Base-by-base conservation (phyloP, 2,797 vertebrate species). In the Eulemur coronatus region DNA sequence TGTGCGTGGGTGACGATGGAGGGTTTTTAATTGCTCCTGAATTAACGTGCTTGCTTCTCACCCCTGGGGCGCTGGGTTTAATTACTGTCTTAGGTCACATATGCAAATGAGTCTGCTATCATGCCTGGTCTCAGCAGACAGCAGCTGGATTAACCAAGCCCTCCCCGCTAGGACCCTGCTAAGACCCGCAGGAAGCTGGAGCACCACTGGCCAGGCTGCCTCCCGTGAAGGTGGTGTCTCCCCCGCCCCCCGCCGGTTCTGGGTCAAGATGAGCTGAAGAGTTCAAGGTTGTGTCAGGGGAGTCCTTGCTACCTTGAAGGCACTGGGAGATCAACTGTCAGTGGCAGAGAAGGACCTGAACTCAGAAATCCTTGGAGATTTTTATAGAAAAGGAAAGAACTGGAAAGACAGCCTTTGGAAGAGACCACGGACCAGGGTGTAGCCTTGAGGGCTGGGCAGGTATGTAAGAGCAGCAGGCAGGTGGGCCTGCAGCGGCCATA, bases 1-100 rank as follows among this genome's bases (percentile, higher is more conserved):
- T 43, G 43, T 43, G 43, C 5, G 52, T 52, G 52, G 52, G 82
- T 11, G 88, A 73, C 15, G 14, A 35, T 55, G 63, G 81, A 97
- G 67, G 81, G 81, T 90, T 97, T 93, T 92, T 96, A 97, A 97
- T 94, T 96, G 94, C 95, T 97, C 70, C 88, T 59, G 96, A 96
- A 96, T 96, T 94, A 96, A 96, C 84, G 85, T 69, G 91, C 96
- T 94, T 89, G 48, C 79, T 96, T 81, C 89, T 97, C 93, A 91
- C 94, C 94, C 96, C 86, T 95, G 94, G 95, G 97, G 89, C 2
- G 0, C 92, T 75, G 48, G 85, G 91, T 82, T 97, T 97, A 97
- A 97, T 97, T 96, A 98, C 97, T 86, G 79, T 88, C 88, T 97
- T 70, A 94, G 91, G 95, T 94, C 91, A 95, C 88, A 78, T 76